A percentile compares a stretch with the other conserved stretches of the same genome.
These are phyloP conservation scores for Aplocera efformata DNA, from an alignment of 2,888 invertebrate genomes.

Conservation along the genomic window DNA sequence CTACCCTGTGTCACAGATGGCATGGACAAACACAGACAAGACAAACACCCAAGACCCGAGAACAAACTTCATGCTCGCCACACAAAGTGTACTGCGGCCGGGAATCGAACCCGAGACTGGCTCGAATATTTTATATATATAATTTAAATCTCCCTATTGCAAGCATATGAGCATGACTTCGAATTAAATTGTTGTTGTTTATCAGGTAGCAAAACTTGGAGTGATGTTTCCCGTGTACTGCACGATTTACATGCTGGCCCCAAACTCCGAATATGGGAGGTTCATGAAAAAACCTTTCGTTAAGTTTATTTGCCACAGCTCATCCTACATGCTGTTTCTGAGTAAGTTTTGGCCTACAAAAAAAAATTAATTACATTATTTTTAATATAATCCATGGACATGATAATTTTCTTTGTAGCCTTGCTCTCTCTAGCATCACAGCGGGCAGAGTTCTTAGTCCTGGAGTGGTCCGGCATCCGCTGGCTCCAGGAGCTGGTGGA, in stretches of 20 bases:
- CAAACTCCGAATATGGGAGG: slow-evolving; percentile 91
- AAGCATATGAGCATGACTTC: no score
- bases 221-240: slow-evolving; percentile 97
- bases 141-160: no score
- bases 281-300: slow-evolving; percentile 99
- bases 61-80: no score
- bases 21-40: no score
- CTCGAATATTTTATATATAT: no score
- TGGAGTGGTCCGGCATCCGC: slow-evolving; percentile 89
- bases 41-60: no score
- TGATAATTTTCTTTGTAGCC: slow-evolving; percentile 77
- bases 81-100: no score
- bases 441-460: slow-evolving; percentile 89
- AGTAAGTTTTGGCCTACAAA: slow-evolving; percentile 84
- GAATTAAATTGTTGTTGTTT: neutral
- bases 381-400: no score
- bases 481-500: slow-evolving; percentile 87
- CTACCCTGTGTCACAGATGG: no score
- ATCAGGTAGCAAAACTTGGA: slow-evolving; percentile 90
- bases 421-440: slow-evolving; percentile 96
- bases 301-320: slow-evolving; percentile 98
- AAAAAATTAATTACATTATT: no score
- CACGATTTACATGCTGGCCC: slow-evolving; percentile 94
- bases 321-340: slow-evolving; percentile 96
- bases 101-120: no score